phyloP scores from a whole-genome alignment of 2,113 vertebrate species.

The Pseudorhombus dupliciocellatus region DNA sequence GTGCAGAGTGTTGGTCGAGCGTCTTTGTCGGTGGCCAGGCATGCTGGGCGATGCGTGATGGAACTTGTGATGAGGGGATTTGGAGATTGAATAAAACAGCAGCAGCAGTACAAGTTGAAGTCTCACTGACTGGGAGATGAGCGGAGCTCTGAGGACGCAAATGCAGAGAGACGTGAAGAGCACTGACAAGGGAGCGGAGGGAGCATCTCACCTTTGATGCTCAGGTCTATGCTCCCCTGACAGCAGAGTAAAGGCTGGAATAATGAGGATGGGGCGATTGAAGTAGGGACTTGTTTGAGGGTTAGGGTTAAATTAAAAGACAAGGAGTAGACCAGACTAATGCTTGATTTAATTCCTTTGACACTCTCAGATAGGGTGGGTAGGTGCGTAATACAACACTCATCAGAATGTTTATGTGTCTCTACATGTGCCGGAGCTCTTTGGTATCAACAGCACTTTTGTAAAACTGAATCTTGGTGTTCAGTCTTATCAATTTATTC shows the following conservation, averaged over 20 bases:
- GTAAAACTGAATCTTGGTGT: too few relatives aligned
- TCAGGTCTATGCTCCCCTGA: conserved; percentile 9
- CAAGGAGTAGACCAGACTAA: conserved; percentile 1
- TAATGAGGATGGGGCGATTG: conserved; percentile 21
- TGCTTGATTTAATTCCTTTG: not conserved
- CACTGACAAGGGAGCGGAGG: conserved; percentile 14
- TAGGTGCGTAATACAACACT: not conserved
- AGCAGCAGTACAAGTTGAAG: not conserved
- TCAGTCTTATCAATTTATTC: too few relatives aligned
- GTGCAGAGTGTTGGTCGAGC: conserved; percentile 14
- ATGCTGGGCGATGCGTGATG: conserved; percentile 10
- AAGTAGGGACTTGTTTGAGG: conserved; percentile 19
- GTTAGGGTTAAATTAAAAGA: not conserved
- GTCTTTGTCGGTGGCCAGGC: conserved; percentile 24
- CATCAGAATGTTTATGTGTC: not conserved
- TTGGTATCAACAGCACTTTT: too few relatives aligned
- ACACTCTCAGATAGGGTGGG: not conserved
- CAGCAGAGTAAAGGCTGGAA: conserved; percentile 29
- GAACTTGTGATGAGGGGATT: conserved; percentile 19
- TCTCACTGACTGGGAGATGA: not conserved
- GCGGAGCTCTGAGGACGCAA: conserved; percentile 17
- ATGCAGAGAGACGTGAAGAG: conserved; percentile 24
- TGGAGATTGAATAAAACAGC: conserved; percentile 27
- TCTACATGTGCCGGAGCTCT: not conserved
- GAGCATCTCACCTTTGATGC: conserved; percentile 39